Evolutionary conservation across 2,888 invertebrate genomes (phyloP).

Genomic region (Gibbula magus): DNA sequence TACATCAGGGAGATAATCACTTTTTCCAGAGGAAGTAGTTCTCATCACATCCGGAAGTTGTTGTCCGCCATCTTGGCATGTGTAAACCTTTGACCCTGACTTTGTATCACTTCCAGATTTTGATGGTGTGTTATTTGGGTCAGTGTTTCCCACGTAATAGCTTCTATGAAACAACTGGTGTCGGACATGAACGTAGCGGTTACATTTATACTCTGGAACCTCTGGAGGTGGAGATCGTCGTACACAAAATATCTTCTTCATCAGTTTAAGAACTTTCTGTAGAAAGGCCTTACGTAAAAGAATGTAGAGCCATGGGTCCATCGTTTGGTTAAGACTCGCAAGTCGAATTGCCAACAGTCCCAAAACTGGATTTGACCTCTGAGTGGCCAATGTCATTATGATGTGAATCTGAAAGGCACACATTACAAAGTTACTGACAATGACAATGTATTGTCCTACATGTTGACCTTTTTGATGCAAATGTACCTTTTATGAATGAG

Average conservation of each 20-base stretch:
- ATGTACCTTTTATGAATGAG: no score
- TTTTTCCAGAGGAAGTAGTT: conserved; percentile 28
- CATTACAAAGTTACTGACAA: no score
- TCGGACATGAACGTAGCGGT: conserved; percentile 44
- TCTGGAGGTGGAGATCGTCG: conserved; percentile 23
- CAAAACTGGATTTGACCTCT: conserved; percentile 50
- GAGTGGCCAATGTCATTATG: conserved; percentile 58
- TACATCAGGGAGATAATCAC: conserved; percentile 17
- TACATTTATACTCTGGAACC: conserved; percentile 16
- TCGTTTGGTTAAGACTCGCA: conserved; percentile 72
- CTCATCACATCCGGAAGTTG: conserved; percentile 33
- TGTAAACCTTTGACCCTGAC: not conserved
- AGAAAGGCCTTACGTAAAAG: conserved; percentile 64
- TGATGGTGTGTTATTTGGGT: not conserved
- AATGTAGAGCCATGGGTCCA: conserved; percentile 74
- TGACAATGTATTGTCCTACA: not conserved
- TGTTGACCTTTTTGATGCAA: not conserved
- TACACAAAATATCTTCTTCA: conserved; percentile 36
- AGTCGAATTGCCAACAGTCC: conserved; percentile 70
- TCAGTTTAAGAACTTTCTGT: conserved; percentile 27
- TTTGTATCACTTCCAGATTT: not conserved
- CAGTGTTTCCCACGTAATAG: conserved; percentile 38
- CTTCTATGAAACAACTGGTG: conserved; percentile 43
- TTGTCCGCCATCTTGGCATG: not conserved
- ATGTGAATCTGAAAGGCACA: conserved; percentile 59